Conservation (phyloP, 1,140 invertebrate genomes). For the Vanessa tameamea region DNA sequence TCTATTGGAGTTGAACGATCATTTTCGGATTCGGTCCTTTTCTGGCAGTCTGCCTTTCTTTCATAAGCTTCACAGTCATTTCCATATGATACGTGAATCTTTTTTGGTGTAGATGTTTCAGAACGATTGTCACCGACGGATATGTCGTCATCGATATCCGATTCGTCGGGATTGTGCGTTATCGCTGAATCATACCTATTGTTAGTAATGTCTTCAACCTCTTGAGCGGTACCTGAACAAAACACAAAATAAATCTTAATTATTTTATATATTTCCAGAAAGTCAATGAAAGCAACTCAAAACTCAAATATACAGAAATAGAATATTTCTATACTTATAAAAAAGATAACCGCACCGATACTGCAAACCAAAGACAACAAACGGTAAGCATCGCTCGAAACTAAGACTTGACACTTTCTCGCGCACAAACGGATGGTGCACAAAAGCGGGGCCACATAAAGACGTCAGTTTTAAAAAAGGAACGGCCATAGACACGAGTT, state of each 20-base stretch:
- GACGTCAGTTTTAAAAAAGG: slow-evolving; percentile 75
- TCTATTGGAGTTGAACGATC: slow-evolving; percentile 56
- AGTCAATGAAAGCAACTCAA: slow-evolving; percentile 2
- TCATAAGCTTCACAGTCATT: slow-evolving; percentile 44
- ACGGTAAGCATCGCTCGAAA: slow-evolving; percentile 64
- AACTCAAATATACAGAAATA: slow-evolving; percentile 5
- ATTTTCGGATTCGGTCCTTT: slow-evolving; percentile 47
- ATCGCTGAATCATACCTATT: slow-evolving; percentile 49
- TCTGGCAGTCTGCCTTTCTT: slow-evolving; percentile 41
- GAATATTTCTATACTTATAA: slow-evolving; percentile 20
- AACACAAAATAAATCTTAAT: background rate
- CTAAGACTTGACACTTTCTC: slow-evolving; percentile 65
- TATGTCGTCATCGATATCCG: slow-evolving; percentile 72
- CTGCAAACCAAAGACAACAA: slow-evolving; percentile 46
- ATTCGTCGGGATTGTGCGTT: slow-evolving; percentile 57
- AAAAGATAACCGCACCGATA: slow-evolving; percentile 36
- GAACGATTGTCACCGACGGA: slow-evolving; percentile 74
- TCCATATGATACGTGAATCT: slow-evolving; percentile 46
- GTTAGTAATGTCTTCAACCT: slow-evolving; percentile 49
- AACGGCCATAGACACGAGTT: slow-evolving; percentile 73
- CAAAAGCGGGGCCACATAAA: slow-evolving; percentile 73
- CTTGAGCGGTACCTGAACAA: slow-evolving; percentile 49
- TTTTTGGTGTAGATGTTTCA: slow-evolving; percentile 66
- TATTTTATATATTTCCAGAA: background rate
- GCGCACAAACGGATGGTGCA: slow-evolving; percentile 59